phyloP scores from a whole-genome alignment of 2,797 vertebrate genomes.

The Smutsia gigantea region DNA sequence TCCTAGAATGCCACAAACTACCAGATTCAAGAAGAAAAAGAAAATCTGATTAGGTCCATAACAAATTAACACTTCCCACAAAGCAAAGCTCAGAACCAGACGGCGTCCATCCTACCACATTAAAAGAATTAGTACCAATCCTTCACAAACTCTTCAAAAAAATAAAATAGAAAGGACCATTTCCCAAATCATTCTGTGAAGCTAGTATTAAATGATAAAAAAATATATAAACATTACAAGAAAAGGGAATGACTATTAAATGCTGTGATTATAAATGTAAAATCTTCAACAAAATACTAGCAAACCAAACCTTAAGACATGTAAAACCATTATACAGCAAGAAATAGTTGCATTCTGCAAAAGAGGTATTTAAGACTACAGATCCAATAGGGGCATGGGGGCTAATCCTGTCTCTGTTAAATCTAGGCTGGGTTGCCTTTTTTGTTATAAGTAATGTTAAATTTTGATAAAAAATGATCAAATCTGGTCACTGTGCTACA shows the following conservation, averaged over 20 bases:
- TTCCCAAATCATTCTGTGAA: not conserved
- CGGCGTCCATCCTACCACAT: not conserved
- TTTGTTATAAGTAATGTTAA: not conserved
- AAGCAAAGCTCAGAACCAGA: not conserved
- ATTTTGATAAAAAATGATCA: not conserved
- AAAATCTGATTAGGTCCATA: not conserved
- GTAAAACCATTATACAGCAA: not conserved
- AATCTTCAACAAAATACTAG: not conserved
- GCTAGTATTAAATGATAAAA: not conserved
- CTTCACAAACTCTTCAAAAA: not conserved
- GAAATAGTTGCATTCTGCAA: not conserved
- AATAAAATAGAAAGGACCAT: not conserved
- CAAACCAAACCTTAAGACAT: not conserved
- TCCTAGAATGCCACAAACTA: not conserved
- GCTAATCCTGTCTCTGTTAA: not conserved
- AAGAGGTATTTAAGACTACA: not conserved
- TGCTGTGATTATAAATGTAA: not conserved
- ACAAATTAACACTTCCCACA: not conserved
- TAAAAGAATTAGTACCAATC: not conserved
- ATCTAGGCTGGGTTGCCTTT: not conserved
- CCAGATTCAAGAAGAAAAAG: not conserved
- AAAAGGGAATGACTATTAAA: not conserved
- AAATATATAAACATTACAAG: not conserved
- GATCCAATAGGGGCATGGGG: not conserved
- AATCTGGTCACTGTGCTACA: not conserved